phyloP scores from a whole-genome alignment of 2,113 vertebrate genomes.

The Pelmatolapia mariae region DNA sequence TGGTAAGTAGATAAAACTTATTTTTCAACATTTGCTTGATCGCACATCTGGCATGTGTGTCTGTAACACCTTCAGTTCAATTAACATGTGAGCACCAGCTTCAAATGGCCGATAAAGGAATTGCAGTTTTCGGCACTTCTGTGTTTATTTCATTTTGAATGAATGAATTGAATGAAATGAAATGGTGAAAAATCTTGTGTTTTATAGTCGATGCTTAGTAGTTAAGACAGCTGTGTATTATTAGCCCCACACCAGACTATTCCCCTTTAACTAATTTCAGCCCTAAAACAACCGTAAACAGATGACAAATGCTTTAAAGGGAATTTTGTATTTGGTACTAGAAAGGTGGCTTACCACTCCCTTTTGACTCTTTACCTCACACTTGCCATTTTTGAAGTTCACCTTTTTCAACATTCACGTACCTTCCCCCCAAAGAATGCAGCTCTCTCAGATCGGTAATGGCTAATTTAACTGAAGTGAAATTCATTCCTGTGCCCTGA shows the following conservation, averaged over 20 bases:
- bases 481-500: slow-evolving; percentile 2
- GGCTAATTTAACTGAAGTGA: slow-evolving; percentile 10
- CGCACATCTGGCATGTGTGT: background rate
- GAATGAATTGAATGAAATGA: background rate
- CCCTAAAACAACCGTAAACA: background rate
- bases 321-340: background rate
- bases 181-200: background rate
- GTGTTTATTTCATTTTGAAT: background rate
- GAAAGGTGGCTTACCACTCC: background rate
- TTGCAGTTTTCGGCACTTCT: background rate
- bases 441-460: background rate
- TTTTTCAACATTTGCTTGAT: background rate
- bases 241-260: background rate
- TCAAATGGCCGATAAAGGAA: background rate
- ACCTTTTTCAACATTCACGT: background rate
- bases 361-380: background rate
- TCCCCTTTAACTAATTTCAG: background rate
- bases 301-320: background rate
- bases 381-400: background rate
- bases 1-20: background rate
- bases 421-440: background rate
- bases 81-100: background rate
- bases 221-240: background rate
- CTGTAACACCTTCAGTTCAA: background rate
- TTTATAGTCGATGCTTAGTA: background rate